Evolutionary conservation across 2,113 vertebrate species (phyloP), one percentile per base, ranked within the genome.

Genomic region (Neotragus pygmaeus): DNA sequence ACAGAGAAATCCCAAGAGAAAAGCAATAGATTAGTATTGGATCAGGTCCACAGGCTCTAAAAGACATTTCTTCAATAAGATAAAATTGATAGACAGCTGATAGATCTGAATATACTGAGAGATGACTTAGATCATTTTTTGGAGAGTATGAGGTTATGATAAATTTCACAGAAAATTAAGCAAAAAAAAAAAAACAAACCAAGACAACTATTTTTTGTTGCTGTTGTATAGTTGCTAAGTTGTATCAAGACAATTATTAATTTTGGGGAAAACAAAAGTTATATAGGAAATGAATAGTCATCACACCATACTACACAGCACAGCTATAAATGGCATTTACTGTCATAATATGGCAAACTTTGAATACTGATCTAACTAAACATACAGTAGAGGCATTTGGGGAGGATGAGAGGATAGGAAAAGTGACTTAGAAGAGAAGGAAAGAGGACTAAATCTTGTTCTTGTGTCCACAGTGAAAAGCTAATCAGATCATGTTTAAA

Each of bases 141-240:
- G 25, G 17, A 33, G 33, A 57, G 1, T 51, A 43, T 14, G 45
- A 55, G 8, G 11, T 80, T 95, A 55, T 33, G 57, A 78, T 80
- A n/a, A 70, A 91, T 58, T 64, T 86, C 80, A 92, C 45, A 82
- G 62, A 94, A 97, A 62, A 91, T 83, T 60, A 73, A 96, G 30
- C n/a, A 78, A 95, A 51, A 39, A 81, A 62, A 96, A n/a, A 91
- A 64, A 66, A n/a, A 73, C n/a, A 73, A 25, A 6, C 4, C 66
- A 25, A 75, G 70, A 75, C 36, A 73, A 73, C 23, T 25, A 75
- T 43, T 75, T 70, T 36, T 70, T 70, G n/a, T 70, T 73, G 66
- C 11, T 75, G 12, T 75, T 75, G 21, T 75, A 25, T 73, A 43
- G 70, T 73, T 39, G 70, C 36, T 75, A 39, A 75, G 36, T 27